phyloP scores from a whole-genome alignment of 2,797 vertebrate genomes.

The Myripristis jacobus region DNA sequence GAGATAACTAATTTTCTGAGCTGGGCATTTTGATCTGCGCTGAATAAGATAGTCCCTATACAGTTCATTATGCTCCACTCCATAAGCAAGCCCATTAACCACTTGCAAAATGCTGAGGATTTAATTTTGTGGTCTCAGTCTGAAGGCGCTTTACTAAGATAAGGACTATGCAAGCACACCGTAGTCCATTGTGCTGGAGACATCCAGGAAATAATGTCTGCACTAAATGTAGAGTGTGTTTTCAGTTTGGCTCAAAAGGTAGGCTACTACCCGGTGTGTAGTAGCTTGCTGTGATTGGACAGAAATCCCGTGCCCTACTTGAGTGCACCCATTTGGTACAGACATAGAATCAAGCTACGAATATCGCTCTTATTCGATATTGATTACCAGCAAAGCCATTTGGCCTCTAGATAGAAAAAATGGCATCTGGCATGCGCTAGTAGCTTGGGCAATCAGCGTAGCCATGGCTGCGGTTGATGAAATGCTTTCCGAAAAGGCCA shows the following conservation, averaged over 20 bases:
- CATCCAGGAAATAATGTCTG: background rate
- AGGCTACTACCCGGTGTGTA: background rate
- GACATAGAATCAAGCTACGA: slow-evolving; percentile 9
- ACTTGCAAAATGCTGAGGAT: background rate
- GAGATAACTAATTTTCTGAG: background rate
- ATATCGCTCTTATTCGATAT: slow-evolving; percentile 36
- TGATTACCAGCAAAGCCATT: slow-evolving; percentile 45
- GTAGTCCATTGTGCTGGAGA: background rate
- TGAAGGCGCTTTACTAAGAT: background rate
- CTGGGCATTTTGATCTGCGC: background rate
- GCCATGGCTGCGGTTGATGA: slow-evolving; percentile 61
- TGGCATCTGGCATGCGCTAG: slow-evolving; percentile 39
- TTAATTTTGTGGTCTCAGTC: background rate
- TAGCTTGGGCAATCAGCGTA: slow-evolving; percentile 52
- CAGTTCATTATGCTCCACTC: background rate
- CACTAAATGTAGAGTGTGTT: background rate
- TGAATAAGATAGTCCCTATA: background rate
- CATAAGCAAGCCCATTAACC: background rate
- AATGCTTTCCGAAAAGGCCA: slow-evolving; percentile 79
- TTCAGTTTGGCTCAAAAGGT: slow-evolving; percentile 3
- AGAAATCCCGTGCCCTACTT: background rate
- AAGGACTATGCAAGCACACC: background rate
- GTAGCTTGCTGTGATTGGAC: slow-evolving; percentile 13
- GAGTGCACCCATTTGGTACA: background rate
- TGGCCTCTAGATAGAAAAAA: slow-evolving; percentile 38